phyloP scores from a whole-genome alignment of 2,797 vertebrate species.

The Malurus splendens region DNA sequence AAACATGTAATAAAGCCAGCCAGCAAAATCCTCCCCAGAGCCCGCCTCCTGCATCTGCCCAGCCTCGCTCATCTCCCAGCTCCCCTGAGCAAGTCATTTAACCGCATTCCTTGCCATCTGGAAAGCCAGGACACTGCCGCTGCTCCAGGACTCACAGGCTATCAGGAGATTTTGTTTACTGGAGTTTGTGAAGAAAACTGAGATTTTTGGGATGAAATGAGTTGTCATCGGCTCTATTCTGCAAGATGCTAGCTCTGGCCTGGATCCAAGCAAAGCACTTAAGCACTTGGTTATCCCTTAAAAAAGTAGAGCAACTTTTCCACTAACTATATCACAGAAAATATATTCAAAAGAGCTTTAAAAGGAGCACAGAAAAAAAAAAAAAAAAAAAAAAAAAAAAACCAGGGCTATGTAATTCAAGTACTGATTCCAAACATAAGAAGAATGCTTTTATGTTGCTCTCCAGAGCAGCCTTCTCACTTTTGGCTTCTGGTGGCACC shows the following conservation, averaged over 20 bases:
- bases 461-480: neutral
- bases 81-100: neutral
- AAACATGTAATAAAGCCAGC: neutral
- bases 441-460: neutral
- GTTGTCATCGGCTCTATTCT: slow-evolving; percentile 2
- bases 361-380: neutral
- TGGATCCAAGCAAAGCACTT: slow-evolving; percentile 33
- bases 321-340: neutral
- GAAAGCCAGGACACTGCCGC: neutral
- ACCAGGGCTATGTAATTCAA: neutral
- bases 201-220: slow-evolving; percentile 18
- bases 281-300: neutral
- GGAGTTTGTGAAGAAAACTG: slow-evolving; percentile 19
- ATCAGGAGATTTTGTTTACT: slow-evolving; percentile 1
- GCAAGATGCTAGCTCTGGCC: slow-evolving; percentile 35
- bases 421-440: neutral
- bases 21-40: slow-evolving; percentile 17
- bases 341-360: neutral
- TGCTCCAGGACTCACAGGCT: neutral
- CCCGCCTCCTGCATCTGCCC: slow-evolving; percentile 3
- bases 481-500: neutral
- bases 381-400: neutral
- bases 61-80: neutral
- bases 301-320: neutral
- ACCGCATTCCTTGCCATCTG: neutral